Evolutionary conservation across 2,797 vertebrate species (phyloP).

Genomic region (Gypaetus barbatus): DNA sequence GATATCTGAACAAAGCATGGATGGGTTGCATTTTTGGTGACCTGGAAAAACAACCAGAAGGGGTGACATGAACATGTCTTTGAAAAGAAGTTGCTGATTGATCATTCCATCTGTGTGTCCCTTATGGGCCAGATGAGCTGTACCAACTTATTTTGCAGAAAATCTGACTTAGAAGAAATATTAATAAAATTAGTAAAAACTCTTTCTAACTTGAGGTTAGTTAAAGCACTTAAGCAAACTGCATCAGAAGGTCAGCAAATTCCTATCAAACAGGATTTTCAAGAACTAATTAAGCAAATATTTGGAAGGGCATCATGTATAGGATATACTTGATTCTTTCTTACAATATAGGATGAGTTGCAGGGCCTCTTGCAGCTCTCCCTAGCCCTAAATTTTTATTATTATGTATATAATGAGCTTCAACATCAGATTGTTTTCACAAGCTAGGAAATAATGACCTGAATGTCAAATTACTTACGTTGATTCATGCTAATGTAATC

Average conservation of each 20-base stretch:
- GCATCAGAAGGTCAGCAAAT: not conserved
- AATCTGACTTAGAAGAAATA: not conserved
- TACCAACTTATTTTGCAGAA: not conserved
- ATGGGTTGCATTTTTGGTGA: not conserved
- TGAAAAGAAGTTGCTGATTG: not conserved
- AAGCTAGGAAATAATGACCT: not conserved
- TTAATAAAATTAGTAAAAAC: not conserved
- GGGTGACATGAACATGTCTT: not conserved
- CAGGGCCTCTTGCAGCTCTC: not conserved
- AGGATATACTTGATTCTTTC: not conserved
- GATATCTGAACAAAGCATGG: not conserved
- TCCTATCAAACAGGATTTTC: not conserved
- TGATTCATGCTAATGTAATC: conserved; percentile 17
- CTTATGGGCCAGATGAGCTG: not conserved
- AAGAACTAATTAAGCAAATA: not conserved
- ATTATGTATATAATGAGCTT: not conserved
- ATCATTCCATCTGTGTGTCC: not conserved
- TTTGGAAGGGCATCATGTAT: not conserved
- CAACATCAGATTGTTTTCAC: not conserved
- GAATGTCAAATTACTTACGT: not conserved
- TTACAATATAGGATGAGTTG: not conserved
- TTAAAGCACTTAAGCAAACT: not conserved
- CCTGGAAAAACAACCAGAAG: not conserved
- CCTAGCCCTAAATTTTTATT: not conserved
- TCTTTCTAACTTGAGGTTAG: not conserved